Conservation (phyloP, 2,797 vertebrate species). For the Brachymystax lenok region DNA sequence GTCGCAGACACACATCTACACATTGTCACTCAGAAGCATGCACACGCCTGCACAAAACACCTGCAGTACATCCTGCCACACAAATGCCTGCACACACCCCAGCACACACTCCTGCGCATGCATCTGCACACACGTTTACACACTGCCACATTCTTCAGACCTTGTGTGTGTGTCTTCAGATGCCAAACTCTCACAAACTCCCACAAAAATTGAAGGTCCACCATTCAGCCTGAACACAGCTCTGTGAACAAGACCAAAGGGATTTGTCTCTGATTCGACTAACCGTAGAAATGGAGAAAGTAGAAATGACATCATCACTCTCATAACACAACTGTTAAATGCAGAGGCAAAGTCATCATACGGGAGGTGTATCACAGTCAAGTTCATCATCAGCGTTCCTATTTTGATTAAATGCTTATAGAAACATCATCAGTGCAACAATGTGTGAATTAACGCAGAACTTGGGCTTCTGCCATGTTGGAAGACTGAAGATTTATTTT, state of each 20-base stretch:
- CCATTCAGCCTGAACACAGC: conserved; percentile 17
- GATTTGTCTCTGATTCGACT: neutral
- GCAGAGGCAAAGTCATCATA: neutral
- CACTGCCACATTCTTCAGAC: neutral
- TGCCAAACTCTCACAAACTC: neutral
- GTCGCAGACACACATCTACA: neutral
- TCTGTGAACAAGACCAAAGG: neutral
- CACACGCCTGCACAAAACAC: conserved; percentile 9
- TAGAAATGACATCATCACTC: neutral
- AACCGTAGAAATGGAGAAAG: neutral
- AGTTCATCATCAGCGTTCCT: neutral
- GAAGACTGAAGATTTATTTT: neutral
- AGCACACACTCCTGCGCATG: neutral
- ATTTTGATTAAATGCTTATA: neutral
- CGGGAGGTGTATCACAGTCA: neutral
- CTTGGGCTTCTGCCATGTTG: neutral
- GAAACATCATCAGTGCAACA: neutral
- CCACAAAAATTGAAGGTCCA: conserved; percentile 17
- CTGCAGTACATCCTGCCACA: neutral
- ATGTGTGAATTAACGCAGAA: neutral
- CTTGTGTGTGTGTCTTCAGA: neutral
- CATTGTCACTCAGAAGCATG: conserved; percentile 16
- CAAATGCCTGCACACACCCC: neutral
- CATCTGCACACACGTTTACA: conserved; percentile 3
- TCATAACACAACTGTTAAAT: neutral